These are phyloP conservation scores for Leptarthrus brevirostris DNA, from an alignment of 2,888 invertebrate species.

Conservation along the genomic window DNA sequence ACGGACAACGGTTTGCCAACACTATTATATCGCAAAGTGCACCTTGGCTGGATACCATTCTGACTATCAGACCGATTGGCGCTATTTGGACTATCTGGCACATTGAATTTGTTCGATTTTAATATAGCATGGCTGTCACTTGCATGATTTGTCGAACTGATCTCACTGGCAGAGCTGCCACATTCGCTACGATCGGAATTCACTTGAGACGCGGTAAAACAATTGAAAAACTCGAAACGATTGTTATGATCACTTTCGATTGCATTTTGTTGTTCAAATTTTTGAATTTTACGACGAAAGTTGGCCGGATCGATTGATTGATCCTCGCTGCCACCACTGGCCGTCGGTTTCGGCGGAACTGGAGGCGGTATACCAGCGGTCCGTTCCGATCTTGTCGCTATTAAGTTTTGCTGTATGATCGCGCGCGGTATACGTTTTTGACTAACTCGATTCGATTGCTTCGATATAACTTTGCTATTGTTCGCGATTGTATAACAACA, in stretches of 20 bases:
- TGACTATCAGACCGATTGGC: slow-evolving; percentile 37
- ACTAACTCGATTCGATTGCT: slow-evolving; percentile 44
- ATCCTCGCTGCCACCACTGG: background rate
- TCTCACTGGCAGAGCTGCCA: slow-evolving; percentile 50
- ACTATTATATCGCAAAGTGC: slow-evolving; percentile 37
- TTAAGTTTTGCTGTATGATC: slow-evolving; percentile 41
- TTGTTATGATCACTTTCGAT: slow-evolving; percentile 15
- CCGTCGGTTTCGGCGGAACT: slow-evolving; percentile 7
- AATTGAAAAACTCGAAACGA: slow-evolving; percentile 59
- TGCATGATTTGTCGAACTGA: slow-evolving; percentile 27
- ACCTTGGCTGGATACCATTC: background rate
- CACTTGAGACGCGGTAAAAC: slow-evolving; percentile 56
- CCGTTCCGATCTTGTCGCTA: background rate
- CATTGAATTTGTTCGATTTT: background rate
- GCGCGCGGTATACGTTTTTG: slow-evolving; percentile 50
- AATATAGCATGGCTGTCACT: slow-evolving; percentile 51
- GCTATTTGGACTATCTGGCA: background rate
- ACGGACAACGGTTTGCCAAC: background rate
- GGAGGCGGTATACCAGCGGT: slow-evolving; percentile 3
- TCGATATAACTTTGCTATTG: slow-evolving; percentile 53
- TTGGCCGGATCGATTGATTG: slow-evolving; percentile 57
- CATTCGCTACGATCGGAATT: slow-evolving; percentile 53
- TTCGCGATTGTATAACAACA: slow-evolving; percentile 63
- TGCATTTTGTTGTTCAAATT: slow-evolving; percentile 57
- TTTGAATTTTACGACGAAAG: slow-evolving; percentile 59